phyloP scores from a whole-genome alignment of 2,797 vertebrate genomes.

The Sebastes steindachneri region DNA sequence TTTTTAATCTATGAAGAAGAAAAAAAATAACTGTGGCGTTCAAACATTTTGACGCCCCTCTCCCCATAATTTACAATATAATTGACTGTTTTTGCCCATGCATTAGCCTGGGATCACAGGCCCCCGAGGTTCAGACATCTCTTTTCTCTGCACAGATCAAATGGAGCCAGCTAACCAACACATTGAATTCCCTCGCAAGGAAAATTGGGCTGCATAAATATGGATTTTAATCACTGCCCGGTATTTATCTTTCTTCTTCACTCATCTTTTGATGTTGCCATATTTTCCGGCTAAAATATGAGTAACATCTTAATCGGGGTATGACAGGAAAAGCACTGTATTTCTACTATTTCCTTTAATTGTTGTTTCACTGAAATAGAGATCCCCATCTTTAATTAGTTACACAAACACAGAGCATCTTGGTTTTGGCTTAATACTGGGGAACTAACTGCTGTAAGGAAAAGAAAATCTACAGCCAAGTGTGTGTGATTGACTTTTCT shows the following conservation, averaged over 20 bases:
- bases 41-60: constrained; percentile 73
- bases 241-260: constrained; percentile 83
- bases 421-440: constrained; percentile 33
- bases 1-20: constrained; percentile 53
- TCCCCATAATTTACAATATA: constrained; percentile 81
- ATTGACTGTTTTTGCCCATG: constrained; percentile 82
- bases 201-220: constrained; percentile 86
- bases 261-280: constrained; percentile 81
- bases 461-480: constrained; percentile 59
- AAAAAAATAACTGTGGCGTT: constrained; percentile 42
- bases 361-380: constrained; percentile 46
- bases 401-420: constrained; percentile 58
- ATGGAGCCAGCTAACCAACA: constrained; percentile 80
- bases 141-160: constrained; percentile 82
- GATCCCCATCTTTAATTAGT: constrained; percentile 65
- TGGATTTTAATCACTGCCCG: constrained; percentile 84
- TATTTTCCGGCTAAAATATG: constrained; percentile 75
- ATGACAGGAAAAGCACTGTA: constrained; percentile 49
- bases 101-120: constrained; percentile 82
- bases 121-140: constrained; percentile 77
- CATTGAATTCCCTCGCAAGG: constrained; percentile 74
- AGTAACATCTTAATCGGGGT: constrained; percentile 72
- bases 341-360: constrained; percentile 58
- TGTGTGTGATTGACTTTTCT: constrained; percentile 86
- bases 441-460: constrained; percentile 33